A percentile compares a stretch with the other conserved stretches of the same genome.
These are phyloP conservation scores for Pseudoatta argentina DNA, from an alignment of 1,140 invertebrate species.

Conservation along the genomic window DNA sequence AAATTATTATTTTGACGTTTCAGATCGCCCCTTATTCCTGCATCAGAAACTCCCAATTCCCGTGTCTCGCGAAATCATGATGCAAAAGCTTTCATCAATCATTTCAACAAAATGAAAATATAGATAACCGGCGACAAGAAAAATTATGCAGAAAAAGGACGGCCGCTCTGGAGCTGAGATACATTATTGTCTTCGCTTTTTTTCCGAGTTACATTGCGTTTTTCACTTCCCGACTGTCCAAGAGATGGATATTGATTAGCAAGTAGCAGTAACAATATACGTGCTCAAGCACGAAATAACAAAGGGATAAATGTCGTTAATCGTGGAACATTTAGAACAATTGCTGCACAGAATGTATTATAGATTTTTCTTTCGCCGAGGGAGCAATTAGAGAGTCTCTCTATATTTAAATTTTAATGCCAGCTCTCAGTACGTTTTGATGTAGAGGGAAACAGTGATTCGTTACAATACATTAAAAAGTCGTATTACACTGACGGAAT, in stretches of 20 bases:
- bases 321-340: slow-evolving; percentile 35
- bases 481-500: slow-evolving; percentile 19
- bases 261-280: slow-evolving; percentile 41
- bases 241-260: slow-evolving; percentile 70
- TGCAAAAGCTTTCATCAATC: slow-evolving; percentile 76
- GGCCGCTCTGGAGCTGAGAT: slow-evolving; percentile 59
- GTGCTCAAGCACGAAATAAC: slow-evolving; percentile 54
- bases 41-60: slow-evolving; percentile 63
- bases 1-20: slow-evolving; percentile 82
- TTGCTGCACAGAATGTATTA: slow-evolving; percentile 9
- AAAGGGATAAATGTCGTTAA: slow-evolving; percentile 45
- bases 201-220: slow-evolving; percentile 14
- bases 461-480: slow-evolving; percentile 36
- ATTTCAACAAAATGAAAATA: slow-evolving; percentile 78
- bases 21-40: slow-evolving; percentile 68
- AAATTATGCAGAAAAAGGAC: slow-evolving; percentile 77
- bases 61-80: slow-evolving; percentile 25
- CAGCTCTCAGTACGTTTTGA: slow-evolving; percentile 34
- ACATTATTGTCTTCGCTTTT: slow-evolving; percentile 78
- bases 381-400: slow-evolving; percentile 32
- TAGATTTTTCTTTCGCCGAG: slow-evolving; percentile 42
- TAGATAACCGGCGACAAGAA: slow-evolving; percentile 73
- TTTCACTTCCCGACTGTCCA: slow-evolving; percentile 16
- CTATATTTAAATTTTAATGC: slow-evolving; percentile 53
- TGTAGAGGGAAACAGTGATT: slow-evolving; percentile 14